phyloP scores from a whole-genome alignment of 2,113 vertebrate species.

The Serranochromis macrocephalus region DNA sequence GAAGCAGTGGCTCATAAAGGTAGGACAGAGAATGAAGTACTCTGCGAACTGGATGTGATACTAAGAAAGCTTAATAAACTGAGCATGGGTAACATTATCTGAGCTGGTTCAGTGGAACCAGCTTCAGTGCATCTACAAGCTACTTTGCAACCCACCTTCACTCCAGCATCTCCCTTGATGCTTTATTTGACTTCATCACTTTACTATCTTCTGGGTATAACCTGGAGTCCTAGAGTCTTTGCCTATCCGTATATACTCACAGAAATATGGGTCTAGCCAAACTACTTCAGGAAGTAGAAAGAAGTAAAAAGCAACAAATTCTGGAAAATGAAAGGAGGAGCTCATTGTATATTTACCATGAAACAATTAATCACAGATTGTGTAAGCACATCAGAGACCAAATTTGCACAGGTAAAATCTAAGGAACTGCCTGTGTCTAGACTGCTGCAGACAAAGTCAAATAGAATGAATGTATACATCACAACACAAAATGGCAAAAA shows the following conservation, averaged over 20 bases:
- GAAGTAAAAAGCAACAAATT: not conserved
- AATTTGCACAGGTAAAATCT: not conserved
- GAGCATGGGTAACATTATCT: not conserved
- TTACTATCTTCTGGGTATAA: not conserved
- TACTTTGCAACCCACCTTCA: not conserved
- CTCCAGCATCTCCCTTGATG: not conserved
- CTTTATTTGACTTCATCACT: not conserved
- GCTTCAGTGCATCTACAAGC: not conserved
- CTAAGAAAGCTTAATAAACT: not conserved
- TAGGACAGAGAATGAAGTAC: not conserved
- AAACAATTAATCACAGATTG: not conserved
- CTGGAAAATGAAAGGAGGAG: not conserved
- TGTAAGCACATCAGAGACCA: not conserved
- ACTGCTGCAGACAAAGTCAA: not conserved
- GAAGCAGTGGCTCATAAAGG: not conserved
- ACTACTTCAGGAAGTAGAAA: not conserved
- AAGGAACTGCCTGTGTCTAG: not conserved
- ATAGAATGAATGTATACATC: not conserved
- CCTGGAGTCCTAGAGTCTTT: not conserved
- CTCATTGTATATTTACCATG: not conserved
- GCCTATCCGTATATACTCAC: not conserved
- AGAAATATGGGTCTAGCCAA: not conserved
- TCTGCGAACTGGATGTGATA: not conserved
- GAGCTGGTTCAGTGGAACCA: not conserved
- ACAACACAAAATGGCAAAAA: not conserved